Evolutionary conservation across 2,888 invertebrate species (phyloP).

Genomic region (Caprella mutica): DNA sequence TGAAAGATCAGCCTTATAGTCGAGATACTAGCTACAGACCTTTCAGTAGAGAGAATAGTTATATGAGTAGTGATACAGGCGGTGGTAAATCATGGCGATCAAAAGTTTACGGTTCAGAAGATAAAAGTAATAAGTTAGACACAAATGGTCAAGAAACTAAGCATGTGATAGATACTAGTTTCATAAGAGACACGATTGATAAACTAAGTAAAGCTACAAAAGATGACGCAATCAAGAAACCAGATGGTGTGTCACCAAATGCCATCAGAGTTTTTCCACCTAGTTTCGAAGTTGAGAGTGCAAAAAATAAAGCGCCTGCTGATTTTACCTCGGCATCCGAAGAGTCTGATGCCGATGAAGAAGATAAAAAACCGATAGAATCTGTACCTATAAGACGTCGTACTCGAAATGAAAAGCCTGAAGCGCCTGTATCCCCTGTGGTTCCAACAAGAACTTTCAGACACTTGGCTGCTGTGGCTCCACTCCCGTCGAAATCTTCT

Average conservation of each 20-base stretch:
- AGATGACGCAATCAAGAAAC: slow-evolving; percentile 18
- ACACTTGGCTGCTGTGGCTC: slow-evolving; percentile 18
- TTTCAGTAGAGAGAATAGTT: slow-evolving; percentile 28
- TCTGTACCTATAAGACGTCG: neutral
- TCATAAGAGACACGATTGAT: slow-evolving; percentile 13
- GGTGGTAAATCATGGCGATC: slow-evolving; percentile 20
- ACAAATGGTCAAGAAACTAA: neutral
- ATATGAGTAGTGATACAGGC: slow-evolving; percentile 24
- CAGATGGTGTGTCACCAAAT: slow-evolving; percentile 21
- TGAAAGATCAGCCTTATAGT: slow-evolving; percentile 15
- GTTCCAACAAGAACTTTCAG: slow-evolving; percentile 14
- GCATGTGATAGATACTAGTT: neutral
- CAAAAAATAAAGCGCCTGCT: slow-evolving; percentile 31
- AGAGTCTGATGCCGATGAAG: slow-evolving; percentile 25
- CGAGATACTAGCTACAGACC: slow-evolving; percentile 17
- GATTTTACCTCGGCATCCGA: slow-evolving; percentile 32
- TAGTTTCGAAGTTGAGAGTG: slow-evolving; percentile 10
- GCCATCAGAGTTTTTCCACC: slow-evolving; percentile 23
- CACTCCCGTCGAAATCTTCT: slow-evolving; percentile 19
- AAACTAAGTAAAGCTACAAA: slow-evolving; percentile 19
- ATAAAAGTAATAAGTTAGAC: neutral
- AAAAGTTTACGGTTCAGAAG: slow-evolving; percentile 16
- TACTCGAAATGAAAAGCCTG: neutral
- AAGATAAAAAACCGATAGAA: slow-evolving; percentile 1
- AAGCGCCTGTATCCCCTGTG: slow-evolving; percentile 1